Evolutionary conservation across 2,888 invertebrate genomes (phyloP).

Genomic region (Eupsilia transversa): DNA sequence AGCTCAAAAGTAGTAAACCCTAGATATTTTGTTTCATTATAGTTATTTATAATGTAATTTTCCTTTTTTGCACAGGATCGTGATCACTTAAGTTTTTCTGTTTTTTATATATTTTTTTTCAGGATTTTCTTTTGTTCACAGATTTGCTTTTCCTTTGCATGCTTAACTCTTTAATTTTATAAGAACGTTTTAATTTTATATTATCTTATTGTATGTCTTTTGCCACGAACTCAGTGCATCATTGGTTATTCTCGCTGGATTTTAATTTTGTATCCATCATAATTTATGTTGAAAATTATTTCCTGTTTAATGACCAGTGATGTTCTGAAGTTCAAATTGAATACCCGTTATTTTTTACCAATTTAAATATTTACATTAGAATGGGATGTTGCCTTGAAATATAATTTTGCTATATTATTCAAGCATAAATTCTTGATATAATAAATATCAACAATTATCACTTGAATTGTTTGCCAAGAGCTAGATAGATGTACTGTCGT

Average conservation of each 20-base stretch:
- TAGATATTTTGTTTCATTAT: not conserved
- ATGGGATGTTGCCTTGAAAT: not conserved
- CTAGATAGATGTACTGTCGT: too few species aligned
- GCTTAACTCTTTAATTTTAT: constrained; percentile 30
- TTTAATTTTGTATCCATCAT: not conserved
- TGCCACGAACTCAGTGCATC: not conserved
- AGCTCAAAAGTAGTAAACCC: not conserved
- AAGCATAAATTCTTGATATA: not conserved
- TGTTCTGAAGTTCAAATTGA: not conserved
- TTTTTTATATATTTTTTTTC: constrained; percentile 38
- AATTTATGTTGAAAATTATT: not conserved
- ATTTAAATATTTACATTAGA: not conserved
- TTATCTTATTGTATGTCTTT: not conserved
- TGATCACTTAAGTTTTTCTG: constrained; percentile 37
- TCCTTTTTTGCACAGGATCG: constrained; percentile 42
- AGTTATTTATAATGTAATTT: constrained; percentile 31
- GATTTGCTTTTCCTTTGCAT: constrained; percentile 48
- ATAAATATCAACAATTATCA: not conserved
- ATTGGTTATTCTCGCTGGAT: not conserved
- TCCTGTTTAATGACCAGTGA: not conserved
- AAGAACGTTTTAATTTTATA: not conserved
- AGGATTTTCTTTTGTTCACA: constrained; percentile 54
- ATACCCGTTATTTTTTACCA: not conserved
- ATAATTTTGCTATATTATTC: not conserved
- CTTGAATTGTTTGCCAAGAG: too few species aligned